Evolutionary conservation across 2,113 vertebrate genomes (phyloP).

Genomic region (Antechinus flavipes): DNA sequence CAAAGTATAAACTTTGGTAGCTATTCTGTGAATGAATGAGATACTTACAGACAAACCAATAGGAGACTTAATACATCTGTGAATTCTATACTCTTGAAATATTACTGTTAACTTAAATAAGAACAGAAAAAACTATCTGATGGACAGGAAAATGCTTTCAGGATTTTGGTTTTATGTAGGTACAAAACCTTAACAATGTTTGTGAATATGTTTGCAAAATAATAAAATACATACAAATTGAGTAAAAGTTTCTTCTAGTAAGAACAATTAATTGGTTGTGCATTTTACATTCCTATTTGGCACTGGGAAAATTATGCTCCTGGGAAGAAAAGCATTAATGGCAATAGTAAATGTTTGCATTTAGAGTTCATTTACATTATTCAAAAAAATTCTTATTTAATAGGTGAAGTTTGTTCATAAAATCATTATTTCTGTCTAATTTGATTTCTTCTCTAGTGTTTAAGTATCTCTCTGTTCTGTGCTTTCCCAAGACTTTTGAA

Average conservation of each 20-base stretch:
- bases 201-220: constrained; percentile 37
- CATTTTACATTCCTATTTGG: constrained; percentile 37
- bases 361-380: constrained; percentile 61
- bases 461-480: constrained; percentile 46
- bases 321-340: constrained; percentile 36
- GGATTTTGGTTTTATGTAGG: not conserved
- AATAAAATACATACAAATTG: constrained; percentile 49
- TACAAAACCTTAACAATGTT: constrained; percentile 48
- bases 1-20: not conserved
- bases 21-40: constrained; percentile 22
- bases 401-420: constrained; percentile 47
- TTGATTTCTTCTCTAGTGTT: constrained; percentile 46
- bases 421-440: constrained; percentile 54
- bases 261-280: constrained; percentile 4
- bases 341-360: constrained; percentile 45
- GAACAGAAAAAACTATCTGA: constrained; percentile 48
- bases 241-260: constrained; percentile 33
- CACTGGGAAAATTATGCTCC: constrained; percentile 47
- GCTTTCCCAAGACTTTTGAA: constrained; percentile 53
- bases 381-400: constrained; percentile 40
- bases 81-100: constrained; percentile 44
- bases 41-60: not conserved
- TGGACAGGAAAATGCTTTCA: constrained; percentile 51
- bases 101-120: constrained; percentile 54
- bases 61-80: constrained; percentile 35